Evolutionary conservation across 2,888 invertebrate genomes (phyloP).

Genomic region (Hypomecis punctinalis): DNA sequence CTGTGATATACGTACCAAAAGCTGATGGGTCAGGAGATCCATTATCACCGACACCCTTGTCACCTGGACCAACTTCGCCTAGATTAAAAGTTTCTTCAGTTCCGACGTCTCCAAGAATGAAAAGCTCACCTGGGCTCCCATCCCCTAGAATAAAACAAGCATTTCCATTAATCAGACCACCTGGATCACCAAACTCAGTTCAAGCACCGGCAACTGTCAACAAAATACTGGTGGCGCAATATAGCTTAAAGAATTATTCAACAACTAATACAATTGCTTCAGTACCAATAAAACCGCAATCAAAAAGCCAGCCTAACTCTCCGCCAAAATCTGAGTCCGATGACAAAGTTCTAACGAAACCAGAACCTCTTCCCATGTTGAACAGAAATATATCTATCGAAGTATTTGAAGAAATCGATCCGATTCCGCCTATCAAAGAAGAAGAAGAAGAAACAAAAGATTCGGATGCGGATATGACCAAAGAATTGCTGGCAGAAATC

Average conservation of each 20-base stretch:
- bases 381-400: conserved; percentile 68
- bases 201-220: conserved; percentile 80
- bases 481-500: conserved; percentile 74
- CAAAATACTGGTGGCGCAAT: conserved; percentile 85
- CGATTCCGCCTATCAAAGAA: conserved; percentile 77
- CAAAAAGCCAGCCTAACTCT: conserved; percentile 80
- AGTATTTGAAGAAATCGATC: conserved; percentile 73
- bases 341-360: conserved; percentile 60
- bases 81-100: conserved; percentile 88
- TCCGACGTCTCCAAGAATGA: conserved; percentile 91
- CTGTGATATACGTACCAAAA: conserved; percentile 96
- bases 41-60: conserved; percentile 85
- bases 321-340: conserved; percentile 79
- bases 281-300: conserved; percentile 69
- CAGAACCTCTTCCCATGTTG: conserved; percentile 61
- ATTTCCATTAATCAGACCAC: conserved; percentile 86
- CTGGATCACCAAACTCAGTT: conserved; percentile 85
- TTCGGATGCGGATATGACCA: conserved; percentile 65
- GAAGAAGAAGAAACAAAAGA: conserved; percentile 66
- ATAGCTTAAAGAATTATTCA: conserved; percentile 82
- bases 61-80: conserved; percentile 87
- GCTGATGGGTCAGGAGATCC: conserved; percentile 87
- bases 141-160: conserved; percentile 88
- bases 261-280: conserved; percentile 62
- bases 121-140: conserved; percentile 88